Evolutionary conservation across 2,797 vertebrate species (phyloP), one percentile per base, ranked within the genome.

Genomic region (Nyctibius grandis): DNA sequence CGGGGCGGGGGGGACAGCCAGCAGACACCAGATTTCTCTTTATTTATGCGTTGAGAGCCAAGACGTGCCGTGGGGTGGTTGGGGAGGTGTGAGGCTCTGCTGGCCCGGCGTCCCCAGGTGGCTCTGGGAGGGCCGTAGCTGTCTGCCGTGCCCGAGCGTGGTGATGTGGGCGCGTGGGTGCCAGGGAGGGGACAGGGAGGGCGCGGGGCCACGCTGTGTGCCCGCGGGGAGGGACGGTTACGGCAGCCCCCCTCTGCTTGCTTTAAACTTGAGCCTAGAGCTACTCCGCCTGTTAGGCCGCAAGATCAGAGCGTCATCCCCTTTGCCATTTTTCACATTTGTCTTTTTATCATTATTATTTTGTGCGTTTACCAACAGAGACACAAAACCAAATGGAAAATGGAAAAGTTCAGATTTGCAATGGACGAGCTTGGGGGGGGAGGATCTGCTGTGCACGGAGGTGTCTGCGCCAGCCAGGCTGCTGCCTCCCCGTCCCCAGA

Each of bases 101-200:
- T 92, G 12, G 48, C 31, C 88, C 53, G 29, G 5, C 84, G 94
- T 82, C 83, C 92, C 93, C 76, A 53, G 91, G 91, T 61, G 63
- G 89, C 92, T 56, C 93, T 60, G 93, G 95, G 94, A 48, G 76
- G 93, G 96, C 96, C 67, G 93, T 85, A 91, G 94, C 85, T 65
- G 78, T 89, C 96, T 91, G 91, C 95, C n/a, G n/a, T n/a, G n/a
- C n/a, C n/a, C 73, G 89, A 83, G 92, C 63, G 88, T 68, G 68
- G 91, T 5, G 88, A 70, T 85, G 91, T 50, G 5, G 88, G 69
- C 84, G 91, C 47, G 88, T 68, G 70, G 90, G n/a, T n/a, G 40
- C 40, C 40, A 42, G 54, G 59, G 42, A 5, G 12, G 28, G 5
- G 53, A 23, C 2, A 11, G 17, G 6, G 34, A 7, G 21, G 4